Conservation (phyloP, 37 sponge, comb jelly and placozoan genomes). For the Beroe forskalii region DNA sequence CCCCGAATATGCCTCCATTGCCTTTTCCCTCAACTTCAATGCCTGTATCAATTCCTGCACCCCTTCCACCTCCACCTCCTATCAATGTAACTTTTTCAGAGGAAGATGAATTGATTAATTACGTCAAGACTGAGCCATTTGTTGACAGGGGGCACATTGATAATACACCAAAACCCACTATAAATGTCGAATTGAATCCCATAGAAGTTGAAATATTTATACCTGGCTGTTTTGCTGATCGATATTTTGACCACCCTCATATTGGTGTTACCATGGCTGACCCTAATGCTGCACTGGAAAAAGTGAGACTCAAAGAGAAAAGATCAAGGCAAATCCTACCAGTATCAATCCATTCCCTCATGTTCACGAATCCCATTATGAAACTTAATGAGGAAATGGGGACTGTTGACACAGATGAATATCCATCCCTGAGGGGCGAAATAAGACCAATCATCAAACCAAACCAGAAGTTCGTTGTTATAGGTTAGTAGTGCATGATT, state of each 20-base stretch:
- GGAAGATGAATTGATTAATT: background rate
- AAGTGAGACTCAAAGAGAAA: background rate
- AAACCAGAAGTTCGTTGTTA: background rate
- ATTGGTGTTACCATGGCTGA: constrained; percentile 6
- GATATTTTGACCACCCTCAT: constrained; percentile 48
- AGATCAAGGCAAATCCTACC: background rate
- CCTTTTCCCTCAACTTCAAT: background rate
- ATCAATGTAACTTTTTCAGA: background rate
- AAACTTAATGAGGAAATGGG: background rate
- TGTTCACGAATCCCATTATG: background rate
- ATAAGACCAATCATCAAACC: constrained; percentile 8
- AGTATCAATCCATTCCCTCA: background rate
- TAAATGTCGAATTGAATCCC: background rate
- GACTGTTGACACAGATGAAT: background rate
- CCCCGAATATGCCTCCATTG: background rate
- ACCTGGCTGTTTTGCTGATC: constrained; percentile 1
- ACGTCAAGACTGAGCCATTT: background rate
- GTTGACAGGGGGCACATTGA: constrained; percentile 51
- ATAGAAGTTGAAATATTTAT: constrained; percentile 48
- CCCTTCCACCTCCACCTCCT: constrained; percentile 1
- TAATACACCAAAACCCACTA: background rate
- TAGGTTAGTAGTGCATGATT: constrained; percentile 28
- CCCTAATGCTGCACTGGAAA: background rate
- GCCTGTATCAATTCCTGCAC: background rate
- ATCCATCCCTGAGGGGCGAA: constrained; percentile 17